Conservation (phyloP, 1,140 invertebrate genomes). For the Listronotus bonariensis region DNA sequence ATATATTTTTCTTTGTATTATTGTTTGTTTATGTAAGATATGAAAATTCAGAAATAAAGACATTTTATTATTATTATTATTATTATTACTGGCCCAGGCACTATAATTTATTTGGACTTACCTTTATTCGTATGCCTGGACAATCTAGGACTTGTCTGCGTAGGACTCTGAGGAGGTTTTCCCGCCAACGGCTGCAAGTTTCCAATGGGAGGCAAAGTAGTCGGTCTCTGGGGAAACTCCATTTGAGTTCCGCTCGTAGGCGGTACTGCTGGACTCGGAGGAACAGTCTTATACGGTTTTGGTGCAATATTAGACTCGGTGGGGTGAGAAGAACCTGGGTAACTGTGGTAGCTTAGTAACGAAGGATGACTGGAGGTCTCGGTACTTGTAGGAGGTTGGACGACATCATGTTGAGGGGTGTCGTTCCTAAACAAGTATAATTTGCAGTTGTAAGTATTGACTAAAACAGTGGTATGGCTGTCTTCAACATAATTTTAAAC, state of each 20-base stretch:
- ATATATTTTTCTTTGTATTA: no score
- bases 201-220: conserved; percentile 40
- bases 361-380: conserved; percentile 43
- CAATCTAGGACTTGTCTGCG: conserved; percentile 52
- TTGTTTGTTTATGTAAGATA: no score
- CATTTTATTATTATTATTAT: no score
- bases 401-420: conserved; percentile 58
- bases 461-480: no score
- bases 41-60: no score
- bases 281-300: conserved; percentile 49
- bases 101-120: no score
- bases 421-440: conserved; percentile 49
- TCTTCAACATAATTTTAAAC: no score
- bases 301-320: conserved; percentile 38
- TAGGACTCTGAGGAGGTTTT: conserved; percentile 55
- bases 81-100: no score
- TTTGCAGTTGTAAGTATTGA: not conserved
- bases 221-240: conserved; percentile 37
- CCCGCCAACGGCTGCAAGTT: conserved; percentile 41
- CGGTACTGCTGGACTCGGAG: conserved; percentile 46
- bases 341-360: conserved; percentile 52
- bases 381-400: conserved; percentile 9
- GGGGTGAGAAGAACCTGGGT: conserved; percentile 48
- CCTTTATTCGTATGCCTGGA: conserved; percentile 42
- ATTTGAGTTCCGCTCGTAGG: conserved; percentile 12